Evolutionary conservation across 1,140 invertebrate species (phyloP), one percentile per base, ranked within the genome.

Genomic region (Odontomachus brunneus): DNA sequence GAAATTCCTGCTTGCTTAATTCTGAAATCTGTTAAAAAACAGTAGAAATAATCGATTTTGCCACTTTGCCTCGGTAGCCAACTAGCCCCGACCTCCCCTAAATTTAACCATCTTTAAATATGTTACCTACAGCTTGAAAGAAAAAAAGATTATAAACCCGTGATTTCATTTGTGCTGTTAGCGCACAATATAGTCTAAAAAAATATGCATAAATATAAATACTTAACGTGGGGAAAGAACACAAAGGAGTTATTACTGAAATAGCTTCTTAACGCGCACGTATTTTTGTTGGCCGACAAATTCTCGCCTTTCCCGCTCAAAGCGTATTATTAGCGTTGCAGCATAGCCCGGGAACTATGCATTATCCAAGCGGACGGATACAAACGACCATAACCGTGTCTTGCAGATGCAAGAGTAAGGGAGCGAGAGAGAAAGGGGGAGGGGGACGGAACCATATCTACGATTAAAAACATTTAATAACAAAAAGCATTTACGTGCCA

Each of bases 391-490:
- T 71, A 80, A 69, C 17, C 17, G 22, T 57, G 63, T 48, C 63
- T 49, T 5, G 17, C 17, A 69, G 69, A 57, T 26, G 63, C 29
- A 33, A 69, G 22, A 55, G 49, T 57, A 22, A 7, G 33, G 48
- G 7, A 14, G 17, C 3, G 9, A 44, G 38, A 9, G 9, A 44
- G 49, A 7, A 33, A 33, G 29, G 29, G 5, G 29, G 29, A 33
- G 29, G 29, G 5, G 29, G 29, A 5, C n/a, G 29, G 29, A 33
- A 33, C 2, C 5, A 5, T 29, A 33, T 51, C 22, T 12, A 71
- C 65, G 75, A 69, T 80, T 80, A 80, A 80, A n/a, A 80, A 80
- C 71, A 80, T 80, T 80, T 80, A 80, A 78, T 19, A 51, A 44
- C 65, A 69, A 80, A n/a, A 71, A 51, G 75, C 75, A 80, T 29